These are phyloP conservation scores for Trialeurodes vaporariorum DNA, from an alignment of 1,140 invertebrate genomes.

Conservation along the genomic window DNA sequence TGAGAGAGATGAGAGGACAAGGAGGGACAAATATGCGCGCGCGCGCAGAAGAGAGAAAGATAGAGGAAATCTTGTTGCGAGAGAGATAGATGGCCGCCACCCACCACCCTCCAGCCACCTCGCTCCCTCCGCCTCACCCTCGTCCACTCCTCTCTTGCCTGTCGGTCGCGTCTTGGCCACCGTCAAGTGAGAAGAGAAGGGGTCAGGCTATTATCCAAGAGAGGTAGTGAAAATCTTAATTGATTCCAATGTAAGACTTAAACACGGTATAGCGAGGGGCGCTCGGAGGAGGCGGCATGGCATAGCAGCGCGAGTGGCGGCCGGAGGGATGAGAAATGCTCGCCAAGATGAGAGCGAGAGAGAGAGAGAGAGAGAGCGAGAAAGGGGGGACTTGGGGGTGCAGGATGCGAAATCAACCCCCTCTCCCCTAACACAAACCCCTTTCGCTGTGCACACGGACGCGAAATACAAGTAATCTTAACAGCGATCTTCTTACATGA, in stretches of 20 bases:
- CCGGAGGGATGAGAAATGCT: too few relatives aligned
- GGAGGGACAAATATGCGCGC: too few relatives aligned
- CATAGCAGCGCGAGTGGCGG: neutral
- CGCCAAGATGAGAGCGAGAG: too few relatives aligned
- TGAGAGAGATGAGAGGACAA: too few relatives aligned
- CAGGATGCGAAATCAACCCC: neutral
- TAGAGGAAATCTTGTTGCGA: too few relatives aligned
- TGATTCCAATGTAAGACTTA: neutral
- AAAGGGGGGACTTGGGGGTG: neutral
- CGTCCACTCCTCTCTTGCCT: neutral
- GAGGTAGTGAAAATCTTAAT: neutral
- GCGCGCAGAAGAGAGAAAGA: too few relatives aligned
- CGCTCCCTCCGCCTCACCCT: too few relatives aligned
- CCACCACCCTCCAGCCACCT: too few relatives aligned
- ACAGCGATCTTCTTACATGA: neutral
- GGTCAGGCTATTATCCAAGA: neutral
- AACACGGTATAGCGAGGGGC: neutral
- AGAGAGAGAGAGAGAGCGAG: neutral
- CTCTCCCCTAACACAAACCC: too few relatives aligned
- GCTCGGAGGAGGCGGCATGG: neutral
- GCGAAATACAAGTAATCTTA: neutral
- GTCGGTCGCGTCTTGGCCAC: too few relatives aligned
- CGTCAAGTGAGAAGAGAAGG: neutral
- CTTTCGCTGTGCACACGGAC: too few relatives aligned
- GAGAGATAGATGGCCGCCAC: too few relatives aligned